Conservation (phyloP, 2,113 vertebrate genomes). For the Cyprinodon variegatus region DNA sequence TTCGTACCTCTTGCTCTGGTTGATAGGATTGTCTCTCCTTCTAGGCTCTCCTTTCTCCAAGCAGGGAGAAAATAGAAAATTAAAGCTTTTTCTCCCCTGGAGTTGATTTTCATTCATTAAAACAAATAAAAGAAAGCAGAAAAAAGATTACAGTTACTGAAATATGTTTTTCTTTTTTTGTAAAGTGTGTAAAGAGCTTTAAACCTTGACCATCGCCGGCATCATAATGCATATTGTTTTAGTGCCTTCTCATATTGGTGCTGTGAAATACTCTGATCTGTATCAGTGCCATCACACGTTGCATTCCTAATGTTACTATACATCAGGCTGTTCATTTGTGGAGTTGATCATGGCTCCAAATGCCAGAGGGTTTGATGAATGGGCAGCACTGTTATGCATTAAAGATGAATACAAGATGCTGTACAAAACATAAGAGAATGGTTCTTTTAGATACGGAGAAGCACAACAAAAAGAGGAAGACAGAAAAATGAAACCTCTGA, state of each 20-base stretch:
- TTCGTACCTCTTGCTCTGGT: not conserved
- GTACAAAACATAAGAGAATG: too few species aligned
- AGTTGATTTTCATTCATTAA: not conserved
- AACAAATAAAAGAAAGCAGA: not conserved
- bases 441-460: too few species aligned
- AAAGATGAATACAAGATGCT: too few species aligned
- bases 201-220: not conserved
- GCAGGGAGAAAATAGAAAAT: not conserved
- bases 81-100: not conserved
- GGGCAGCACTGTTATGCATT: too few species aligned
- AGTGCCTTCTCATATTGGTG: not conserved
- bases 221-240: not conserved
- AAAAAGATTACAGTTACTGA: not conserved
- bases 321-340: not conserved
- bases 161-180: not conserved
- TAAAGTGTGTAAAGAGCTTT: not conserved
- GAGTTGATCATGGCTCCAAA: not conserved
- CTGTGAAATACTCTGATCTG: not conserved
- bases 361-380: not conserved
- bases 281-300: too few species aligned
- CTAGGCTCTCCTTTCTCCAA: not conserved
- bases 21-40: not conserved
- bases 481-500: too few species aligned
- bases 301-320: not conserved
- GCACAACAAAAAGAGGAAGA: too few species aligned